These are phyloP conservation scores for Phthorimaea operculella DNA, from an alignment of 1,140 invertebrate species.

Conservation along the genomic window DNA sequence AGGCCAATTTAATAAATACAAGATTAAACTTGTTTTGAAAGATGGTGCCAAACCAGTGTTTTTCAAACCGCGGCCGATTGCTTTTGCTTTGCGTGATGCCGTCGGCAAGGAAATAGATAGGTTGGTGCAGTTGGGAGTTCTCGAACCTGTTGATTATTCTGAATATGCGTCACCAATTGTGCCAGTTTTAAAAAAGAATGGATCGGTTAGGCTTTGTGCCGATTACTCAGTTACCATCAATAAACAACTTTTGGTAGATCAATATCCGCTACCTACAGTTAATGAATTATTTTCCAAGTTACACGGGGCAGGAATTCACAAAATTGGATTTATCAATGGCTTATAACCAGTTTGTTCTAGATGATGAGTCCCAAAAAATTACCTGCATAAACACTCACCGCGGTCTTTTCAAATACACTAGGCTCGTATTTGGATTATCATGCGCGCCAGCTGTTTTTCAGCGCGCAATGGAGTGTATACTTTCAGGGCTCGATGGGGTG, in stretches of 20 bases:
- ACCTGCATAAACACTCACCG: slow-evolving; percentile 26
- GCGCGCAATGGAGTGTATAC: slow-evolving; percentile 25
- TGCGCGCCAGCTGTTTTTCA: slow-evolving; percentile 25
- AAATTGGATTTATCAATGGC: slow-evolving; percentile 25
- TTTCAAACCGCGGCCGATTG: background rate
- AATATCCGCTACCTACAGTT: slow-evolving; percentile 4
- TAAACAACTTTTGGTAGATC: background rate
- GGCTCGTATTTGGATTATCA: slow-evolving; percentile 22
- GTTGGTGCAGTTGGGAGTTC: slow-evolving; percentile 4
- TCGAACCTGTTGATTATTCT: slow-evolving; percentile 2
- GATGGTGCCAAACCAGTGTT: slow-evolving; percentile 7
- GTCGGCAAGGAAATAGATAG: background rate
- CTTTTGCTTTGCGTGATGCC: background rate
- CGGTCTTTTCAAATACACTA: slow-evolving; percentile 23
- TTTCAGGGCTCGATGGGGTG: slow-evolving; percentile 19
- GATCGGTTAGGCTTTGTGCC: background rate
- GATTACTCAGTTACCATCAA: background rate
- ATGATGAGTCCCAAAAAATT: slow-evolving; percentile 19
- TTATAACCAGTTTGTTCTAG: slow-evolving; percentile 22
- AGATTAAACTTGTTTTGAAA: slow-evolving; percentile 2
- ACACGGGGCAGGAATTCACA: slow-evolving; percentile 16
- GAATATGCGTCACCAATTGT: background rate
- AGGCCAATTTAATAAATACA: slow-evolving; percentile 8
- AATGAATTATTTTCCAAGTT: slow-evolving; percentile 11
- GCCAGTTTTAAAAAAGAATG: slow-evolving; percentile 1